These are phyloP conservation scores for Prietella phreatophila DNA, from an alignment of 2,113 vertebrate species.

Conservation along the genomic window DNA sequence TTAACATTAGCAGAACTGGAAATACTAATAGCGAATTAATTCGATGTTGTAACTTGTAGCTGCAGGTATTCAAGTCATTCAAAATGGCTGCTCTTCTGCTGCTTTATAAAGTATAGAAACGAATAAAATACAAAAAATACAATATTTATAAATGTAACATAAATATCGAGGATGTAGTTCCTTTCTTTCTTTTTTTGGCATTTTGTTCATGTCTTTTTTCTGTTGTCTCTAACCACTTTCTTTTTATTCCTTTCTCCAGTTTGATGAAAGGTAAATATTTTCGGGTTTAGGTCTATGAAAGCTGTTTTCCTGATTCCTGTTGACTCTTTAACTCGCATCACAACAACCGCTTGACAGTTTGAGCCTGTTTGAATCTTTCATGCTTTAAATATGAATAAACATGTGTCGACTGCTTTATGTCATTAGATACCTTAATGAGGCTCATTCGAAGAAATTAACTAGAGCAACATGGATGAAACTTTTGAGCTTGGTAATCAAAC, in stretches of 20 bases:
- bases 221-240: not conserved
- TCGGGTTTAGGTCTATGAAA: not conserved
- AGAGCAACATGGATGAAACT: not conserved
- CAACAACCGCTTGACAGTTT: not conserved
- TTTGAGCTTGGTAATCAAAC: not conserved
- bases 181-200: not conserved
- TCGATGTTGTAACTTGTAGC: not conserved
- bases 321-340: not conserved
- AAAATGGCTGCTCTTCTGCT: too few species aligned
- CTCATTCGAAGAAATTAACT: not conserved
- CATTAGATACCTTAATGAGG: constrained; percentile 3
- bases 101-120: not conserved
- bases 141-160: not conserved
- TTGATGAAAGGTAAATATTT: not conserved
- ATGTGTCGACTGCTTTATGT: not conserved
- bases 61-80: not conserved
- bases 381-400: not conserved
- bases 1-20: not conserved
- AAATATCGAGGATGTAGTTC: not conserved
- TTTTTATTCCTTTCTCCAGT: not conserved
- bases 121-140: not conserved
- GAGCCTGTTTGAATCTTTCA: not conserved
- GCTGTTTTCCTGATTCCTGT: not conserved
- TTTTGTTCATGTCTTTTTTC: not conserved
- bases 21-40: not conserved